Conservation (phyloP, 2,113 vertebrate genomes). For the Bagarius yarrelli region DNA sequence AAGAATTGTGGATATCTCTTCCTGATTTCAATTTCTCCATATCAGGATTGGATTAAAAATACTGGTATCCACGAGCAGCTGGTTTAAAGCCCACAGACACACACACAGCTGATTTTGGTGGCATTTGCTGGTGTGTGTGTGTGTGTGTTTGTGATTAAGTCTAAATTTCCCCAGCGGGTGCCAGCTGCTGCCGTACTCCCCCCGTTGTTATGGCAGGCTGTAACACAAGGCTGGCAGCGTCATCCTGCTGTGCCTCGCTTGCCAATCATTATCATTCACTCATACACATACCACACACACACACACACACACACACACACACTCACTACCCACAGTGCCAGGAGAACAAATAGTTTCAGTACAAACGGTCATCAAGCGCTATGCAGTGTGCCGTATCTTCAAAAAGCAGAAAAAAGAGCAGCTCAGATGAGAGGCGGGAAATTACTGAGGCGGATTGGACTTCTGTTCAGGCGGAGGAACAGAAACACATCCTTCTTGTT, state of each 20-base stretch:
- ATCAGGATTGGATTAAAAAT: not conserved
- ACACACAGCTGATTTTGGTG: constrained; percentile 19
- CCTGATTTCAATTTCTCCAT: not conserved
- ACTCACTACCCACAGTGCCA: not conserved
- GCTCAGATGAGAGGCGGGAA: not conserved
- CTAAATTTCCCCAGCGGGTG: constrained; percentile 27
- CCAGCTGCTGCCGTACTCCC: constrained; percentile 52
- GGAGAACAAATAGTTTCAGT: constrained; percentile 18
- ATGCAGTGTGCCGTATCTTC: not conserved
- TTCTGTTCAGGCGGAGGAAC: not conserved
- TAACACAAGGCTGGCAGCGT: constrained; percentile 30
- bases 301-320: constrained; percentile 25
- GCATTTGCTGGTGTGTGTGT: not conserved
- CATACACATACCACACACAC: constrained; percentile 28
- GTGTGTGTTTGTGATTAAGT: constrained; percentile 31
- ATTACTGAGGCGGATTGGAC: not conserved
- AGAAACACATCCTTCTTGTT: not conserved
- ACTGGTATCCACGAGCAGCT: not conserved
- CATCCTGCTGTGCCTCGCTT: constrained; percentile 40
- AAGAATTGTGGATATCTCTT: no score
- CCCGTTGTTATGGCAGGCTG: constrained; percentile 37
- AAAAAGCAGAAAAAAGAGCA: not conserved
- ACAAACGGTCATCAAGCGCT: constrained; percentile 35
- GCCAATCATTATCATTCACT: constrained; percentile 53
- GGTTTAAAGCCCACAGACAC: not conserved